phyloP scores from a whole-genome alignment of 2,888 invertebrate species.

The Merodon equestris region DNA sequence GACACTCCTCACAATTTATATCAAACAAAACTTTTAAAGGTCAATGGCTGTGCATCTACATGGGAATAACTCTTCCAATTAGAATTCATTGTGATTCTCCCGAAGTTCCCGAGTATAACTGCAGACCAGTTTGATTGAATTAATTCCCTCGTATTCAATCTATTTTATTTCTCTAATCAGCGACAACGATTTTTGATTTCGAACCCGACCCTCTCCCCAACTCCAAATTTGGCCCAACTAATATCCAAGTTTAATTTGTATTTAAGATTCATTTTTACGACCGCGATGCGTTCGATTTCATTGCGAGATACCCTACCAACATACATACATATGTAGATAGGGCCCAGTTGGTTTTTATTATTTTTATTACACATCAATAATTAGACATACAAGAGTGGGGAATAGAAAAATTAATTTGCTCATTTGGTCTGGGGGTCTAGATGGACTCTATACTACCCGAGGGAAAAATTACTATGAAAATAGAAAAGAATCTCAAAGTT shows the following conservation, averaged over 20 bases:
- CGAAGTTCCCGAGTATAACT: constrained; percentile 24
- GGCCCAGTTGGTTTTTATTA: constrained; percentile 45
- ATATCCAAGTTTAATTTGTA: constrained; percentile 64
- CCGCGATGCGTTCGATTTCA: constrained; percentile 62
- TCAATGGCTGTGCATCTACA: constrained; percentile 58
- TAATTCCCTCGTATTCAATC: constrained; percentile 50
- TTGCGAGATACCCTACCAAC: constrained; percentile 45
- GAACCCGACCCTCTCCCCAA: constrained; percentile 43
- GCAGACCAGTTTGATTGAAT: constrained; percentile 56
- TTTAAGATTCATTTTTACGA: constrained; percentile 64
- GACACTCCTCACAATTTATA: constrained; percentile 32
- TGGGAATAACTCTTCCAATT: constrained; percentile 61
- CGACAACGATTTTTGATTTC: constrained; percentile 27
- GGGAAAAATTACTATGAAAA: constrained; percentile 38
- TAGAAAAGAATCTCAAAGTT: constrained; percentile 32
- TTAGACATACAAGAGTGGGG: constrained; percentile 39
- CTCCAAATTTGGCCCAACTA: constrained; percentile 31
- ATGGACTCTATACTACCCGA: background rate
- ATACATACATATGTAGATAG: constrained; percentile 26
- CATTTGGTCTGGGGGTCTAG: constrained; percentile 7
- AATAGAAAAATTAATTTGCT: constrained; percentile 44
- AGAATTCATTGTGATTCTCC: constrained; percentile 62
- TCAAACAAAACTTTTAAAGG: constrained; percentile 59
- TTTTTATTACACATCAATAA: constrained; percentile 67
- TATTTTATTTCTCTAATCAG: constrained; percentile 64